Conservation (phyloP, 2,113 vertebrate species). For the Caranx melampygus region DNA sequence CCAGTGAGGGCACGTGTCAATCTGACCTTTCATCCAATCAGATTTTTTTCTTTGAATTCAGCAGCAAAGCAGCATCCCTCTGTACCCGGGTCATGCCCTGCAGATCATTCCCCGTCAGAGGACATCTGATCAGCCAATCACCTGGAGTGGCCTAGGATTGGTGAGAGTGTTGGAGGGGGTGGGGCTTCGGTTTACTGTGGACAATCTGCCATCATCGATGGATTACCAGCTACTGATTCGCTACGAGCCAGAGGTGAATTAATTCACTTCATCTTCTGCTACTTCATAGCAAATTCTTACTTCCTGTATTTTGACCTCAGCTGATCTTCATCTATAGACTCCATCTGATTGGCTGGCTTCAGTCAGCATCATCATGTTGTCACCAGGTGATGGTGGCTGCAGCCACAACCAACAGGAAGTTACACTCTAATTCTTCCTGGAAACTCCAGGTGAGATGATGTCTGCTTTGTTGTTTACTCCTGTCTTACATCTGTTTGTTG, state of each 20-base stretch:
- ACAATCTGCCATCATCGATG: constrained; percentile 84
- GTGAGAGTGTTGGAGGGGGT: constrained; percentile 81
- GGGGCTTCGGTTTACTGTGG: constrained; percentile 86
- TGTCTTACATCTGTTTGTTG: not conserved
- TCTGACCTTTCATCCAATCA: not conserved
- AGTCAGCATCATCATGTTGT: constrained; percentile 70
- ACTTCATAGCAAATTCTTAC: not conserved
- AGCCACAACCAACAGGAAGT: constrained; percentile 60
- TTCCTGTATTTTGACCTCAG: not conserved
- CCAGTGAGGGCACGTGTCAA: not conserved
- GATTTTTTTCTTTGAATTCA: not conserved
- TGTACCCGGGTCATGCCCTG: constrained; percentile 59
- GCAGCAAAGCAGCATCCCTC: constrained; percentile 43
- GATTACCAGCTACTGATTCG: constrained; percentile 86
- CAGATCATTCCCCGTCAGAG: constrained; percentile 81
- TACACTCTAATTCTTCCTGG: constrained; percentile 77
- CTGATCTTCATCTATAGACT: constrained; percentile 71
- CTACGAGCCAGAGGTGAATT: constrained; percentile 87
- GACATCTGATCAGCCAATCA: constrained; percentile 63
- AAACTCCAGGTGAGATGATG: constrained; percentile 81
- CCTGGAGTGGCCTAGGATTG: constrained; percentile 88
- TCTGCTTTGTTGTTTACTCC: not conserved
- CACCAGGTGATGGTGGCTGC: constrained; percentile 70
- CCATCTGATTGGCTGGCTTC: constrained; percentile 86
- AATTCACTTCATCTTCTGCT: not conserved